Base-by-base conservation (phyloP, 2,888 invertebrate genomes). In the Trichogramma evanescens region DNA sequence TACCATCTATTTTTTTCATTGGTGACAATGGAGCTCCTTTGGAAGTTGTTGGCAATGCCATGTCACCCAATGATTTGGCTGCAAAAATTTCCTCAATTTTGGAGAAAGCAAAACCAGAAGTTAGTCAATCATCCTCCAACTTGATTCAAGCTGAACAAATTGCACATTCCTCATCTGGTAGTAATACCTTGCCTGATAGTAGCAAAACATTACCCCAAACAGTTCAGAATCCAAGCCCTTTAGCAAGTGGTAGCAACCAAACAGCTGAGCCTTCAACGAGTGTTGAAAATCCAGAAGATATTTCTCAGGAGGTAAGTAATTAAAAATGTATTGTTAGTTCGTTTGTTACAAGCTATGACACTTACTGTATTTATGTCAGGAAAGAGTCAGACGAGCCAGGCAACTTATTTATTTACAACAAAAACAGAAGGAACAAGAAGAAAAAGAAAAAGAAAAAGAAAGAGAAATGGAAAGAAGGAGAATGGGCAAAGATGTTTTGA, bases 1-100 rank as follows among this genome's bases (percentile, higher is more conserved):
- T 89, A 5, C 94, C 95, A 1, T 92, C 92, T 0, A 78, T 91
- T 56, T 95, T 90, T 80, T 93, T 94, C 73, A 94, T 95, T 74
- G 92, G 91, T 0, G 82, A 86, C 58, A 86, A 86, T 71, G 95
- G 95, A 0, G 82, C 84, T 0, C 91, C 94, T 0, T 71, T 95
- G 56, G 92, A 93, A 75, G 86, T 94, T 56, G 84, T 92, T 9
- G 86, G 84, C 4, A 86, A 86, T 71, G 81, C 78, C 69, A 80
- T 85, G 3, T 80, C 83, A 39, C 76, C 82, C n/a, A 75, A 82
- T 1, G 86, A 86, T 65, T 80, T 94, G 56, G 78, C 82, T 0
- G 71, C 75, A 4, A 87, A 88, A 77, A 86, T 93, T 63, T 82
- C 87, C 64, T 80, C 82, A 63, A 83, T 89, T 61, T 68, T 86